Conservation (phyloP, 2,797 vertebrate genomes). For the Acrossocheilus wenchowensis region DNA sequence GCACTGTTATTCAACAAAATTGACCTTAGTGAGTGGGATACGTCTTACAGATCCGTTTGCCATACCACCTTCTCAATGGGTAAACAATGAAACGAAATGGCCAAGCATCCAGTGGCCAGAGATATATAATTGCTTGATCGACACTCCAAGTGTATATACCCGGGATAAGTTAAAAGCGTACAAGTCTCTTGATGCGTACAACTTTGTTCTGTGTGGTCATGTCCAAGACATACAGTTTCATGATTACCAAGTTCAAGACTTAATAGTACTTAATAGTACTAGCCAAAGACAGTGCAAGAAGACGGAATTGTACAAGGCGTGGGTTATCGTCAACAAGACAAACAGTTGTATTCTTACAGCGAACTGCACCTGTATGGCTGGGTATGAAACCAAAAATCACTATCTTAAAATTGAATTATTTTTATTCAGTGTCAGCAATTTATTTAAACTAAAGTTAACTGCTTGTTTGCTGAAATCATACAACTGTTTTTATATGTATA, state of each 20-base stretch:
- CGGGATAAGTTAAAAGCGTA: neutral
- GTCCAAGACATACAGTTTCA: slow-evolving; percentile 7
- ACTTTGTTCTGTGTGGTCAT: neutral
- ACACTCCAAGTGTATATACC: slow-evolving; percentile 7
- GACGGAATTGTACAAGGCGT: neutral
- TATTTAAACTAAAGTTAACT: neutral
- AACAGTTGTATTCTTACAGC: neutral
- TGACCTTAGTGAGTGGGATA: neutral
- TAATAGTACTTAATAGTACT: neutral
- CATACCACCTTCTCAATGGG: neutral
- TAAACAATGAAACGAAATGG: neutral
- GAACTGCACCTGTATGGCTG: neutral
- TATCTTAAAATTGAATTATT: neutral
- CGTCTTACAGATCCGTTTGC: neutral
- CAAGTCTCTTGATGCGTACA: neutral
- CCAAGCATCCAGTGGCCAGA: slow-evolving; percentile 1
- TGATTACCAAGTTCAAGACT: neutral
- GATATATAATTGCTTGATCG: neutral
- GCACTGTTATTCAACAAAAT: neutral
- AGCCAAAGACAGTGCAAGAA: neutral
- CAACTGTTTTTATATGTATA: neutral
- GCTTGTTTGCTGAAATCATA: neutral
- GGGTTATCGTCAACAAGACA: neutral
- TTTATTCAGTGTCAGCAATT: neutral
- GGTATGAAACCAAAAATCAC: neutral